Conservation (phyloP, 2,888 invertebrate genomes). For the Cryptocephalus primarius region DNA sequence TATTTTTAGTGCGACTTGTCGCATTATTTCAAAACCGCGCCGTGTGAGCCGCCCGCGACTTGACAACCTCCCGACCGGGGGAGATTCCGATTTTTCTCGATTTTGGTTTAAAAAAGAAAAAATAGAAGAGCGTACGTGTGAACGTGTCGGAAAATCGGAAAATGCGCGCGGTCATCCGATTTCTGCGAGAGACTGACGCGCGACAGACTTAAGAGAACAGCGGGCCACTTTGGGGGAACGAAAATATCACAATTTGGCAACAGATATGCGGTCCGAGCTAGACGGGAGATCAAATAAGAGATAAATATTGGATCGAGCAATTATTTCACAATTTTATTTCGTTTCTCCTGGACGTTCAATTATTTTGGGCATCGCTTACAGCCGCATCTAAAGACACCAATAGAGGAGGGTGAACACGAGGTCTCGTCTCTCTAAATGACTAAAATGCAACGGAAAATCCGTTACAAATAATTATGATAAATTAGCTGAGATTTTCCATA, state of each 20-base stretch:
- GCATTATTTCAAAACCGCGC: too few relatives aligned
- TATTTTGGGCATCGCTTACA: constrained; percentile 4
- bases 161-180: constrained; percentile 23
- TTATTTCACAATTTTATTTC: constrained; percentile 12
- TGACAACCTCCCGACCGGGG: too few relatives aligned
- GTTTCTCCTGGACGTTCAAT: constrained; percentile 2
- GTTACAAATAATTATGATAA: too few relatives aligned
- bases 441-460: too few relatives aligned
- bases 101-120: too few relatives aligned
- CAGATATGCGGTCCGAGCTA: constrained; percentile 32
- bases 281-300: constrained; percentile 31
- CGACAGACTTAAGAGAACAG: constrained; percentile 27
- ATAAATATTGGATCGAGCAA: constrained; percentile 29
- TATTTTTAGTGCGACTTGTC: too few relatives aligned
- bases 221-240: constrained; percentile 29
- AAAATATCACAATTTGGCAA: constrained; percentile 41
- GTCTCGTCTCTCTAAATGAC: too few relatives aligned
- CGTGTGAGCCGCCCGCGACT: too few relatives aligned
- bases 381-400: neutral
- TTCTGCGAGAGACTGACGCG: constrained; percentile 32
- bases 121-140: too few relatives aligned
- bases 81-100: too few relatives aligned
- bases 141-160: constrained; percentile 5
- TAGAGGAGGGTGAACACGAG: too few relatives aligned
- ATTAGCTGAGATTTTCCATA: too few relatives aligned